phyloP scores from a whole-genome alignment of 2,797 vertebrate species.

The Sebastolobus altivelis region DNA sequence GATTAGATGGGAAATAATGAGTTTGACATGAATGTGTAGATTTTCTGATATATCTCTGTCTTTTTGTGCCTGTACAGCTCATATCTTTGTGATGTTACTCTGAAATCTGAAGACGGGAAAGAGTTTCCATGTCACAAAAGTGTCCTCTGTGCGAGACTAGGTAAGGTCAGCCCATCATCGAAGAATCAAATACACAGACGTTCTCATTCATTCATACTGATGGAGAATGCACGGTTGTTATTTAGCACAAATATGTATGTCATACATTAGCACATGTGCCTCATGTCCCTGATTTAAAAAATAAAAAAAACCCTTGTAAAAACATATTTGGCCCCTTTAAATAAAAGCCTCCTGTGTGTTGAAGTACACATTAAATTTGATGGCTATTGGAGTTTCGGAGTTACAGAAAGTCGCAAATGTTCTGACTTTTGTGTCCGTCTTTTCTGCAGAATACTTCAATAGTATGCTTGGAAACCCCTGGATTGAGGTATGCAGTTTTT shows the following conservation, averaged over 20 bases:
- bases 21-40: background rate
- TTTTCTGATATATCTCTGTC: background rate
- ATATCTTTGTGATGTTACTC: slow-evolving; percentile 93
- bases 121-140: slow-evolving; percentile 98
- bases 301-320: background rate
- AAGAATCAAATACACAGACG: background rate
- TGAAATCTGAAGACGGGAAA: slow-evolving; percentile 95
- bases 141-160: slow-evolving; percentile 95
- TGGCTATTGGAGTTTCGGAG: background rate
- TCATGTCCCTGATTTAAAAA: background rate
- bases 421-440: slow-evolving; percentile 17
- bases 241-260: background rate
- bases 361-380: background rate
- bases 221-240: background rate
- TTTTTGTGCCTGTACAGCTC: slow-evolving; percentile 81
- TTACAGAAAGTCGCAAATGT: background rate
- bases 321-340: background rate
- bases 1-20: background rate
- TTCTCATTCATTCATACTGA: background rate
- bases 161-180: slow-evolving; percentile 79
- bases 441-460: slow-evolving; percentile 92
- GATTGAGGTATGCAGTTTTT: slow-evolving; percentile 91
- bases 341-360: background rate
- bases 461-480: slow-evolving; percentile 98
- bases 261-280: background rate